These are phyloP conservation scores for Cebidichthys violaceus DNA, from an alignment of 2,113 vertebrate species.

Conservation along the genomic window DNA sequence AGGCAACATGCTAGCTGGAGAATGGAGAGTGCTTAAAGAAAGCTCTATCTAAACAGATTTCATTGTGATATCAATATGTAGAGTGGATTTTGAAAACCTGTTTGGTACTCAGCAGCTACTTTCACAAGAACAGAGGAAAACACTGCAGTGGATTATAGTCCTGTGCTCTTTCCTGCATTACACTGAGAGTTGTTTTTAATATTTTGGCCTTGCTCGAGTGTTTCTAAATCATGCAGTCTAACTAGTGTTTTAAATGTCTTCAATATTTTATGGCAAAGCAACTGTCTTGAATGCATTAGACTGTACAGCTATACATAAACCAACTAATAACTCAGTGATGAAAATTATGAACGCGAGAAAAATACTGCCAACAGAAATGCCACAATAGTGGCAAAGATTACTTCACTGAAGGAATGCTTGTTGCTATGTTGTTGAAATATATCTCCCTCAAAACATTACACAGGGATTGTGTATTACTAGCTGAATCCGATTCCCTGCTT, in stretches of 20 bases:
- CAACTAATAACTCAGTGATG: neutral
- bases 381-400: neutral
- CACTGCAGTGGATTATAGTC: neutral
- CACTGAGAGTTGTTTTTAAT: neutral
- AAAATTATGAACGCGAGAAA: neutral
- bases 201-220: neutral
- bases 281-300: neutral
- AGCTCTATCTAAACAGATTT: constrained; percentile 3
- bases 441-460: neutral
- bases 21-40: neutral
- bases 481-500: neutral
- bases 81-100: constrained; percentile 13
- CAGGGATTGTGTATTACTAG: no score
- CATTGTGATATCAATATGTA: constrained; percentile 11
- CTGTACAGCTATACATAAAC: neutral
- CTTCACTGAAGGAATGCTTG: neutral
- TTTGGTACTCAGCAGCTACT: constrained; percentile 3
- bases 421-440: neutral
- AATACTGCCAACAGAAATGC: neutral
- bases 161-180: neutral
- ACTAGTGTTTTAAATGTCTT: neutral
- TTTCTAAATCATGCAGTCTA: neutral
- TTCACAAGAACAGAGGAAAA: neutral
- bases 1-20: constrained; percentile 22
- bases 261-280: neutral